Conservation (phyloP, 2,888 invertebrate genomes). For the Pyrrhia umbra region DNA sequence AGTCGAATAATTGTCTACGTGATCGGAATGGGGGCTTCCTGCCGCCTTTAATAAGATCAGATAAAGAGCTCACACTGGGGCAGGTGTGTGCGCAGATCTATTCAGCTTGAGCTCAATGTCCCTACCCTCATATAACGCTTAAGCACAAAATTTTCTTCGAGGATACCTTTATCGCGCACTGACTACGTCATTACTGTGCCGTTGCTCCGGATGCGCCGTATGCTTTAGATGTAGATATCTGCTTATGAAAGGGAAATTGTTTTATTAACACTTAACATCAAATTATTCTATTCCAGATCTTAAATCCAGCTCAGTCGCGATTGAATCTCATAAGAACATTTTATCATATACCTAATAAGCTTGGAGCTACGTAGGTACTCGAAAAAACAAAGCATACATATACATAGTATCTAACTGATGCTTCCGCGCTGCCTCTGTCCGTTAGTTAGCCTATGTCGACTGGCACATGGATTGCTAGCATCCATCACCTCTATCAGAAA, state of each 20-base stretch:
- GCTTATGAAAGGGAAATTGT: background rate
- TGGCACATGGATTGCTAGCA: slow-evolving; percentile 29
- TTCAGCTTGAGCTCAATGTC: slow-evolving; percentile 54
- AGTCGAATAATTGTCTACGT: slow-evolving; percentile 90
- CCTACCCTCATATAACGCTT: slow-evolving; percentile 24
- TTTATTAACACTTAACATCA: background rate
- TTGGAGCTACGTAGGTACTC: background rate
- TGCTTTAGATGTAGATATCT: background rate
- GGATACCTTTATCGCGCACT: slow-evolving; percentile 14
- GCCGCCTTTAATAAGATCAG: slow-evolving; percentile 87
- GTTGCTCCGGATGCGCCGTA: background rate
- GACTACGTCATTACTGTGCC: background rate
- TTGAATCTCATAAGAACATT: too few relatives aligned
- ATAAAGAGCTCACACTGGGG: slow-evolving; percentile 79
- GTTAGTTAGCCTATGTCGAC: slow-evolving; percentile 24
- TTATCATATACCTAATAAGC: too few relatives aligned
- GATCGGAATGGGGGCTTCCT: slow-evolving; percentile 85
- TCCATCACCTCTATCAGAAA: slow-evolving; percentile 45
- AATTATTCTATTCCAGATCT: background rate
- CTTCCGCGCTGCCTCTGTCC: slow-evolving; percentile 6
- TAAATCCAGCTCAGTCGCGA: background rate
- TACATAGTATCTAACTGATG: slow-evolving; percentile 20
- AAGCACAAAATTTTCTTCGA: slow-evolving; percentile 23
- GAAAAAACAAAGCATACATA: slow-evolving; percentile 5
- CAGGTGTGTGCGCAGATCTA: slow-evolving; percentile 73